Percentiles rank a stretch among this genome's conserved stretches.
Conservation (phyloP, 2,888 invertebrate species). For the Ennomos quercinarius region DNA sequence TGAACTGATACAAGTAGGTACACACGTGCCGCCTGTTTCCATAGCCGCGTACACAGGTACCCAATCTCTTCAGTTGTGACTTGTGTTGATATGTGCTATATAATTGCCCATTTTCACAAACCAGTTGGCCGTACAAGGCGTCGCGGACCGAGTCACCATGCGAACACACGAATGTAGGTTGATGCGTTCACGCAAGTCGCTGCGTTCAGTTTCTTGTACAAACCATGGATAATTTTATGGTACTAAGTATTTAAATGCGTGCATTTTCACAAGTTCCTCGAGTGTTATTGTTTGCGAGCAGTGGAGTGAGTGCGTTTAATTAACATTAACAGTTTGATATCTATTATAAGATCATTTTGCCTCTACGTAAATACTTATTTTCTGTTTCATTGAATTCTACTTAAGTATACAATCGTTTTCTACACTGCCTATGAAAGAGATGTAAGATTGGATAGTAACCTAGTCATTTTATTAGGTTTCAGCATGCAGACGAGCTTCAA, state of each 20-base stretch:
- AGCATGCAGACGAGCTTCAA: slow-evolving; percentile 3
- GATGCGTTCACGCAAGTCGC: slow-evolving; percentile 45
- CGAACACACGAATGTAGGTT: slow-evolving; percentile 52
- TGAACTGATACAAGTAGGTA: too few relatives aligned
- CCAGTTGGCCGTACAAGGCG: slow-evolving; percentile 27
- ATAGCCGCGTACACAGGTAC: too few relatives aligned
- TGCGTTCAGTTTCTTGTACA: slow-evolving; percentile 38
- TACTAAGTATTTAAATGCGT: slow-evolving; percentile 25
- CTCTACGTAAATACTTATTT: too few relatives aligned
- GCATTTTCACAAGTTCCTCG: slow-evolving; percentile 34
- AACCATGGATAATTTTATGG: slow-evolving; percentile 30
- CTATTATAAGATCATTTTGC: too few relatives aligned
- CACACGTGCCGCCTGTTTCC: too few relatives aligned
- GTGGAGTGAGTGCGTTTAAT: background rate
- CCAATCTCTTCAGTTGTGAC: background rate
- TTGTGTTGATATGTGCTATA: slow-evolving; percentile 10
- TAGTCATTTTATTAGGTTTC: slow-evolving; percentile 5
- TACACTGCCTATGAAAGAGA: background rate
- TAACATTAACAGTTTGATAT: background rate
- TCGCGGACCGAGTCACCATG: slow-evolving; percentile 41
- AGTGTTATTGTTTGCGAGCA: slow-evolving; percentile 17
- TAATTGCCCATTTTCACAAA: slow-evolving; percentile 38
- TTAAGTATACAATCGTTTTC: too few relatives aligned
- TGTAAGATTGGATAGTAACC: slow-evolving; percentile 2
- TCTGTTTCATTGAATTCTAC: too few relatives aligned